Evolutionary conservation across 2,888 invertebrate species (phyloP).

Genomic region (Biston betularia): DNA sequence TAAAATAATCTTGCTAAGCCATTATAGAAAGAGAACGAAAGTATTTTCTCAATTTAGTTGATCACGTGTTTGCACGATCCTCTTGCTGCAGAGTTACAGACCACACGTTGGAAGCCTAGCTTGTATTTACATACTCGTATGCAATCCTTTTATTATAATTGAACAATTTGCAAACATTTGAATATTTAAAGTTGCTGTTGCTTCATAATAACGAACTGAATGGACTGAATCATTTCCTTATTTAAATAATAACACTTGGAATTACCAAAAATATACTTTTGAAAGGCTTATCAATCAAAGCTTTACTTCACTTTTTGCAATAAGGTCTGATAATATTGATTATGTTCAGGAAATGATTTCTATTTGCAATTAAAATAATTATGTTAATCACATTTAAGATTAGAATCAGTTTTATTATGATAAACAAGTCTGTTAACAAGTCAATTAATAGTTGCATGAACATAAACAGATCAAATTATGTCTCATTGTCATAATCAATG

Average conservation of each 20-base stretch:
- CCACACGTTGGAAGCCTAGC: constrained; percentile 9
- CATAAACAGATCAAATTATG: constrained; percentile 27
- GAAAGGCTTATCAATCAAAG: neutral
- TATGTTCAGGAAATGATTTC: constrained; percentile 10
- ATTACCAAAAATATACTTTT: neutral
- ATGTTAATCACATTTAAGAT: constrained; percentile 22
- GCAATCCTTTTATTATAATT: constrained; percentile 23
- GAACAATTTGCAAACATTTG: constrained; percentile 29
- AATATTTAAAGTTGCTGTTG: constrained; percentile 16
- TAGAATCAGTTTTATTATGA: constrained; percentile 20
- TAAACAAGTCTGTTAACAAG: constrained; percentile 21
- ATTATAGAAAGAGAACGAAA: neutral
- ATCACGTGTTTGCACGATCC: constrained; percentile 6
- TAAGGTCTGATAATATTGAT: neutral
- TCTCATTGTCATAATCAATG: constrained; percentile 26
- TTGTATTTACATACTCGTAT: constrained; percentile 12
- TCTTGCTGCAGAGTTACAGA: constrained; percentile 3
- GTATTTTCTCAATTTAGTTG: neutral
- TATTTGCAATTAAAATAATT: constrained; percentile 10
- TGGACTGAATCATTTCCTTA: neutral
- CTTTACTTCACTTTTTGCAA: neutral
- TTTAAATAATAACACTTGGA: neutral
- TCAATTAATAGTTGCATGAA: constrained; percentile 22
- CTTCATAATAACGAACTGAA: constrained; percentile 2
- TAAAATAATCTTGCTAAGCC: neutral